Evolutionary conservation across 2,113 vertebrate species (phyloP).

Genomic region (Notechis scutatus): DNA sequence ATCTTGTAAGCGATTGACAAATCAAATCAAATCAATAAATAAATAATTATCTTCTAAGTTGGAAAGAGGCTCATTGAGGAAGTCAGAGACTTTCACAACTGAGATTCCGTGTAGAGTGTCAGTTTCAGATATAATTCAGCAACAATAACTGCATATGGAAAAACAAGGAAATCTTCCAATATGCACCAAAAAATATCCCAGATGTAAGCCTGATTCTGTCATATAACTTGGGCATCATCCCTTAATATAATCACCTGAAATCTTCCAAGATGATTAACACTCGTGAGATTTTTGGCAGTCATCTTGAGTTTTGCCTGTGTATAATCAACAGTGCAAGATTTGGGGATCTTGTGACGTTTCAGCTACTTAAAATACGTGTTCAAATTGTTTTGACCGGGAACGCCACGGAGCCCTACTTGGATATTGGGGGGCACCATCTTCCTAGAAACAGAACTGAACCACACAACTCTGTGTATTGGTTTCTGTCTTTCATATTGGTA

Average conservation of each 20-base stretch:
- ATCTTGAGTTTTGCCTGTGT: not conserved
- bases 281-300: not conserved
- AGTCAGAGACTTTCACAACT: not conserved
- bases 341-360: not conserved
- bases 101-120: not conserved
- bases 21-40: no score
- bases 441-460: not conserved
- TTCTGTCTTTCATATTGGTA: no score
- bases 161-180: no score
- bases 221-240: not conserved
- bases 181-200: not conserved
- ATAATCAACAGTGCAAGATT: not conserved
- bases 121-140: not conserved
- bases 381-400: not conserved
- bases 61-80: not conserved
- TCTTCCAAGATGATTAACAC: not conserved
- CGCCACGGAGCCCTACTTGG: not conserved
- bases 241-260: not conserved
- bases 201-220: not conserved
- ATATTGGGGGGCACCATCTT: not conserved
- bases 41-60: not conserved
- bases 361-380: not conserved
- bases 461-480: not conserved
- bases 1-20: no score
- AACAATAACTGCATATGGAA: not conserved